Percentiles rank a stretch among this genome's conserved stretches.
Conservation (phyloP, 2,797 vertebrate species). For the Euphonia xanthogaster region DNA sequence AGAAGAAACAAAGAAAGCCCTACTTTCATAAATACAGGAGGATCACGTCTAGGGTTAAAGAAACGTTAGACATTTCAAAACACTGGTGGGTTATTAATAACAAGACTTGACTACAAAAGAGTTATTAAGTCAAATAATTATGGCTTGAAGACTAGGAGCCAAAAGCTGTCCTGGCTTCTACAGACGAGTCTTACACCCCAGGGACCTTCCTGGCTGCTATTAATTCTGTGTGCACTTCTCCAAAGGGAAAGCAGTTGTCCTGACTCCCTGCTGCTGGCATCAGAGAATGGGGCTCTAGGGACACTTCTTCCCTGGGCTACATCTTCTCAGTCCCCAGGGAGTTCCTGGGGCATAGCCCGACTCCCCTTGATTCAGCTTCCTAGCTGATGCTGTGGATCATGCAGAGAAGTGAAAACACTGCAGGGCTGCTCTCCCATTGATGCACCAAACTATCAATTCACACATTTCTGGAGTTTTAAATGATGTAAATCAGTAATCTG, state of each 20-base stretch:
- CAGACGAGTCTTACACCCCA: background rate
- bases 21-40: background rate
- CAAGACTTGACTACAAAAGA: background rate
- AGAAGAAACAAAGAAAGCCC: background rate
- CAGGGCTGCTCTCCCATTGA: background rate
- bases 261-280: background rate
- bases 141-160: background rate
- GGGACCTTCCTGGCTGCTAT: background rate
- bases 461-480: background rate
- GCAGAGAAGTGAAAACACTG: background rate
- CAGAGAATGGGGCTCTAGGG: background rate
- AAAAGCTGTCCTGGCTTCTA: background rate
- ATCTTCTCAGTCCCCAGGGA: background rate
- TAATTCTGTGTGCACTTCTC: background rate
- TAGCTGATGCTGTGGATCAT: background rate
- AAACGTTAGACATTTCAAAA: background rate
- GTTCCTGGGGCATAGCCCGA: background rate
- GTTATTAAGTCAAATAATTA: background rate
- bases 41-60: rapidly evolving
- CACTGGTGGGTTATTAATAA: background rate
- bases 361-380: background rate
- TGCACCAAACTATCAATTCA: background rate
- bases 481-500: background rate
- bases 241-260: background rate
- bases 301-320: too few relatives aligned